Evolutionary conservation across 2,888 invertebrate species (phyloP), one percentile per base, ranked within the genome.

Genomic region (Dicranocentrus wangi): DNA sequence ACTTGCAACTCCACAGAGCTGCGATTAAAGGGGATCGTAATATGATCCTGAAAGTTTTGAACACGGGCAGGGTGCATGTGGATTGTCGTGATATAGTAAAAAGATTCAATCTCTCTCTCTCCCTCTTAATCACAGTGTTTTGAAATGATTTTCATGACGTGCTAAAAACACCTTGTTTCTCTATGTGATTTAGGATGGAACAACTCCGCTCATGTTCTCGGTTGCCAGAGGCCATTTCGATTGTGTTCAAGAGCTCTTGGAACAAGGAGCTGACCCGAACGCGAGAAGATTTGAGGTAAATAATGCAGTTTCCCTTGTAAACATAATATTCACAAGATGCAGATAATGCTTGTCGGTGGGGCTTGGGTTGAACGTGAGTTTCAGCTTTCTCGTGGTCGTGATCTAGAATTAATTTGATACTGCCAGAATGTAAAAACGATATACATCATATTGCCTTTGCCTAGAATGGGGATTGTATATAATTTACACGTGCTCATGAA

Each of bases 11-110:
- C 88, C 97, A 98, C 90, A 90, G 95, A 89, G 95, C 97, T 63
- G 95, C 97, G 23, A 91, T 96, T 85, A 92, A 94, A 80, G 98
- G 98, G 2, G 95, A 97, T 89, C 91, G 93, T 84, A 92, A 92
- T 75, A 91, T 93, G 83, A 90, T 98, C 85, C 92, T 92, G 85
- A 92, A 93, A 87, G 93, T 97, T 77, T 91, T 97, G 84, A 96
- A 96, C 89, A 96, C 95, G 42, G 97, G 97, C 83, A 94, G 95
- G 88, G 97, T 97, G 71, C 96, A 97, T 90, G 96, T 97, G 65
- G 97, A 97, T 90, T 96, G 96, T 87, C 93, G 93, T 88, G 97
- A 98, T 89, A 93, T 96, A 93, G 97, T 97, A 89, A 90, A 90
- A 5, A 5, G 3, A 10, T n/a, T 51, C 7, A 5, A 51, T 51